These are phyloP conservation scores for Timema cristinae DNA, from an alignment of 2,888 invertebrate species.

Conservation along the genomic window DNA sequence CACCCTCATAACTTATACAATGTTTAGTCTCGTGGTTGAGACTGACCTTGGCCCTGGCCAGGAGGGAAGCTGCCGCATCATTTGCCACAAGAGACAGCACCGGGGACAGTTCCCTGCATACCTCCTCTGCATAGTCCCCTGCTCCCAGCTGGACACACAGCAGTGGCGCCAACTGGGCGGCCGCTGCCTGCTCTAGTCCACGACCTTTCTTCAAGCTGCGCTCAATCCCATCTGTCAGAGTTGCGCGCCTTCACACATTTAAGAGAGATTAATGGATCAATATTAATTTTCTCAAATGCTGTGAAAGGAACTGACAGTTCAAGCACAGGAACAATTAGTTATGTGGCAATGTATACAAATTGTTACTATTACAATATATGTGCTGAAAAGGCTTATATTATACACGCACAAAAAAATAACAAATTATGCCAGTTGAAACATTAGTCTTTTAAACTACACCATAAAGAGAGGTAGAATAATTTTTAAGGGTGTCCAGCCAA, in stretches of 20 bases:
- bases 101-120: conserved; percentile 67
- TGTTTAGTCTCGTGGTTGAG: no score
- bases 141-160: conserved; percentile 79
- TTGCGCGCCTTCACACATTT: conserved; percentile 51
- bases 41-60: conserved; percentile 68
- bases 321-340: no score
- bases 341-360: no score
- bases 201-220: conserved; percentile 78
- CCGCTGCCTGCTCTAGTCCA: conserved; percentile 75
- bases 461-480: no score
- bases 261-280: neutral
- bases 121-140: conserved; percentile 60
- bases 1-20: no score
- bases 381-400: no score
- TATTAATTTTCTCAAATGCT: neutral
- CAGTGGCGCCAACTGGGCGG: conserved; percentile 75
- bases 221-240: conserved; percentile 77
- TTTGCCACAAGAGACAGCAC: conserved; percentile 65
- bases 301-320: neutral
- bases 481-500: no score
- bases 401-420: no score
- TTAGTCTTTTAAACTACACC: no score
- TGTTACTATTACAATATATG: no score
- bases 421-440: no score
- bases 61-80: conserved; percentile 71